Percentiles rank a stretch among this genome's conserved stretches.
Evolutionary conservation across 1,140 invertebrate genomes (phyloP).

Genomic region (Drosophila lowei): DNA sequence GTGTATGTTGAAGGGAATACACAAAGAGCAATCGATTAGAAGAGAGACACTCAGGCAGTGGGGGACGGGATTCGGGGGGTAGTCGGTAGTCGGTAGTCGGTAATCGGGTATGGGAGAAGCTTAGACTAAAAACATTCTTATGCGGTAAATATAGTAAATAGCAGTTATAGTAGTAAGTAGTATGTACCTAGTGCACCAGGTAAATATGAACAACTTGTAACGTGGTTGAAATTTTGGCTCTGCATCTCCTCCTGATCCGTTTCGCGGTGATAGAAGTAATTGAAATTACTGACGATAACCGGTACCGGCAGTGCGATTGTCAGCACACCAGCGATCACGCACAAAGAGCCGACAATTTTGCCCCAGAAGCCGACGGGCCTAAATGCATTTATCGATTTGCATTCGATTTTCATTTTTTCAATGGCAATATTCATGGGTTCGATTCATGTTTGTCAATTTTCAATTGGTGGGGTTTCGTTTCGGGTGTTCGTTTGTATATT

Average conservation of each 20-base stretch:
- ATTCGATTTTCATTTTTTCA: constrained; percentile 36
- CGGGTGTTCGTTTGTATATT: constrained; percentile 64
- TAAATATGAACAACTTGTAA: constrained; percentile 97
- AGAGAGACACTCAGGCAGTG: constrained; percentile 2
- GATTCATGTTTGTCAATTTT: constrained; percentile 62
- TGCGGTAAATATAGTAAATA: constrained; percentile 18
- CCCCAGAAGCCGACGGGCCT: constrained; percentile 99
- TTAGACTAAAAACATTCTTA: constrained; percentile 1
- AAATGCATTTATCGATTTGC: constrained; percentile 67
- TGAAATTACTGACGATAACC: constrained; percentile 99
- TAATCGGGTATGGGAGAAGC: constrained; percentile 4
- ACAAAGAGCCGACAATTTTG: constrained; percentile 98
- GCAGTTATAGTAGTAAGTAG: constrained; percentile 36
- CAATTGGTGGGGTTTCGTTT: constrained; percentile 34
- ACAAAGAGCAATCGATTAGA: constrained; percentile 43
- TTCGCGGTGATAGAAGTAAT: constrained; percentile 99
- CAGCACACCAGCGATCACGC: constrained; percentile 99
- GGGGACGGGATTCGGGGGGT: constrained; percentile 26
- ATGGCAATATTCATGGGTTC: constrained; percentile 67
- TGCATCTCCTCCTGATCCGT: constrained; percentile 99
- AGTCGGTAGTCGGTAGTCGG: neutral
- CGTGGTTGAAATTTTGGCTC: constrained; percentile 98
- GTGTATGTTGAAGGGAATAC: too few relatives aligned
- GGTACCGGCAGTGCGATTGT: constrained; percentile 99
- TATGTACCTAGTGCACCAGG: constrained; percentile 93